A percentile compares a stretch with the other conserved stretches of the same genome.
Conservation (phyloP, 1,140 invertebrate species). For the Zaprionus davidi region DNA sequence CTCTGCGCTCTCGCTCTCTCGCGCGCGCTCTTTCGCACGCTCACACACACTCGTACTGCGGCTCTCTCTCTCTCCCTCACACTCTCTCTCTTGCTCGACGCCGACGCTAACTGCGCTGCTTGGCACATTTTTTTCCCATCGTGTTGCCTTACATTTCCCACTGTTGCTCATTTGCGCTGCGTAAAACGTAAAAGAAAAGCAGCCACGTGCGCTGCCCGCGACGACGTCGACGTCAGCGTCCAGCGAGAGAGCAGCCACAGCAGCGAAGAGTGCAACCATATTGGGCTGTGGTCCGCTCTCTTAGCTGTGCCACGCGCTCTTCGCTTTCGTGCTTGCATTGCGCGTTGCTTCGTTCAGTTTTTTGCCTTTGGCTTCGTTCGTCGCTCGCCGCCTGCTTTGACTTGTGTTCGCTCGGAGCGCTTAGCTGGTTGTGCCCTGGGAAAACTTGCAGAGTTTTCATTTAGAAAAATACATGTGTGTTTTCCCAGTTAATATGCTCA, state of each 20-base stretch:
- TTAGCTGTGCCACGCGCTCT: constrained; percentile 10
- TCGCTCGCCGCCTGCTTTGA: constrained; percentile 12
- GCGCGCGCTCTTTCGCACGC: constrained; percentile 25
- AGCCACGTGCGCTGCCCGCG: constrained; percentile 53
- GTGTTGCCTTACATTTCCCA: constrained; percentile 45
- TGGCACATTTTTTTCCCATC: constrained; percentile 49
- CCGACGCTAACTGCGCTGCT: constrained; percentile 22
- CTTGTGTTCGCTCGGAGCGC: constrained; percentile 10
- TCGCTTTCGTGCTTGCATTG: constrained; percentile 28
- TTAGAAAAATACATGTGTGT: background rate
- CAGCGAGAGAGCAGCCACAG: constrained; percentile 11
- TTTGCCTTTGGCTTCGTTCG: background rate
- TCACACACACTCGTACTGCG: constrained; percentile 2
- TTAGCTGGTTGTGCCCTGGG: constrained; percentile 40
- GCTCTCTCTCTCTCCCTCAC: constrained; percentile 44
- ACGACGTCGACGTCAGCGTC: constrained; percentile 12
- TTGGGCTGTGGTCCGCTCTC: constrained; percentile 17
- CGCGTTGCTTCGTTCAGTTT: constrained; percentile 67
- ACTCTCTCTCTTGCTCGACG: constrained; percentile 44
- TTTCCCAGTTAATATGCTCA: constrained; percentile 59
- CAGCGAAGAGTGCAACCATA: background rate
- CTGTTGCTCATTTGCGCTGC: constrained; percentile 59
- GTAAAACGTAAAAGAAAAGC: constrained; percentile 50
- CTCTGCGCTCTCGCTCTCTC: constrained; percentile 25
- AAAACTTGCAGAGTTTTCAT: background rate